phyloP scores from a whole-genome alignment of 1,140 invertebrate genomes.

The Pseudomyrmex flavicornis region DNA sequence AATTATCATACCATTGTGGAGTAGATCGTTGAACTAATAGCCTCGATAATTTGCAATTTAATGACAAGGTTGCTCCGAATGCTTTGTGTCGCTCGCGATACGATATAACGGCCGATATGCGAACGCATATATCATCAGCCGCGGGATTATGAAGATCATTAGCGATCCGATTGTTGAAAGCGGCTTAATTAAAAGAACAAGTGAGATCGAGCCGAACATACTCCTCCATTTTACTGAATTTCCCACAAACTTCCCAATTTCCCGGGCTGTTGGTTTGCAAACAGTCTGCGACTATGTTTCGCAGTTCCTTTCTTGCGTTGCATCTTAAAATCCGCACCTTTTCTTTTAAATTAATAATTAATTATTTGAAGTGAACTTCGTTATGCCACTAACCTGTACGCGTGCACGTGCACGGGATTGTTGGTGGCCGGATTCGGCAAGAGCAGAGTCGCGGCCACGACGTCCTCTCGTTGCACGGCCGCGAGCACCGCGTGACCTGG shows the following conservation, averaged over 20 bases:
- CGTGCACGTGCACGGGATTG: conserved; percentile 94
- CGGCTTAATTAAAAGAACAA: conserved; percentile 52
- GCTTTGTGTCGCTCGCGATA: not conserved
- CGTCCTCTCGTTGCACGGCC: conserved; percentile 94
- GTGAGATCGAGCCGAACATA: conserved; percentile 29
- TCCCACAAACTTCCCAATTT: conserved; percentile 12
- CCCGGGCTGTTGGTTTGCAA: not conserved
- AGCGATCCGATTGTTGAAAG: conserved; percentile 40
- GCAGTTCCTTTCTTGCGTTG: not conserved
- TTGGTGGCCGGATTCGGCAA: conserved; percentile 96
- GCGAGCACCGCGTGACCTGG: conserved; percentile 96
- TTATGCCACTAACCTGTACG: conserved; percentile 88
- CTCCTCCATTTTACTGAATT: conserved; percentile 18
- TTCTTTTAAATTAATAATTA: not conserved
- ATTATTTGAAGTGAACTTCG: not conserved
- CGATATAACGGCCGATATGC: conserved; percentile 22
- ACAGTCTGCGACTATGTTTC: not conserved
- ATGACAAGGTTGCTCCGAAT: conserved; percentile 59
- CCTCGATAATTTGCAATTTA: conserved; percentile 60
- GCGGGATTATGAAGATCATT: conserved; percentile 56
- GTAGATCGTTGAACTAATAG: conserved; percentile 40
- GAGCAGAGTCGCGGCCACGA: conserved; percentile 95
- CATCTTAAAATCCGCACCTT: not conserved
- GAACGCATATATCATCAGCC: not conserved
- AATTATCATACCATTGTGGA: conserved; percentile 20